Base-by-base conservation (phyloP, 1,140 invertebrate genomes). In the Brachionus paranguensis region DNA sequence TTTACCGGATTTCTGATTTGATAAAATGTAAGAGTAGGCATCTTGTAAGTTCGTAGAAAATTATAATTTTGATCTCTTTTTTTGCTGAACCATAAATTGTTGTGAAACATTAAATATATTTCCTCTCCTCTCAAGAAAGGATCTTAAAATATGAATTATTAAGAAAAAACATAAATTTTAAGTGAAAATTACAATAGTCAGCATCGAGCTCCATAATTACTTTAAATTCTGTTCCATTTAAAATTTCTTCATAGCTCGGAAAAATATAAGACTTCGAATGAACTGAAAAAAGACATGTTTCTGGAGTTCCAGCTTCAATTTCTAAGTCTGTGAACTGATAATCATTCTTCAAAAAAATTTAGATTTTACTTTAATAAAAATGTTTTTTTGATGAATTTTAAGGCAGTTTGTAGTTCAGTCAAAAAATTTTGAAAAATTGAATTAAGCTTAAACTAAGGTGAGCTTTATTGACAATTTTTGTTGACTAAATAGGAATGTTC, bases 51-150 rank as follows among this genome's bases (percentile, higher is more conserved):
- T 11, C 78, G 3, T 47, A 81, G n/a, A 64, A 81, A 81, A 81
- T 81, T 81, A 20, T 64, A 81, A 43, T 43, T 64, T 43, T 60
- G 53, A 68, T 81, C 78, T n/a, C 78, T 24, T 47, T 60, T 43
- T 64, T 68, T 60, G 20, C 64, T 81, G 2, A 81, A 81, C 78
- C 78, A 81, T 45, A 81, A 47, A 20, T 81, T 60, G n/a, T 81
- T 68, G 24, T 81, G 78, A 68, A 24, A 81, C 78, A 81, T 81
- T 11, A 81, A 45, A 24, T 43, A 81, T 20, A 81, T 64, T 68
- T 81, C 78, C 45, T 81, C 78, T 27, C 78, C 78, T 81, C 78
- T 41, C 11, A 45, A 81, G n/a, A 81, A 81, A 14, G 78, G 78
- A 43, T 47, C 78, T 81, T 10, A 64, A 20, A 33, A 5, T 3